Conservation (phyloP, 2,797 vertebrate species). For the Halcyon badia region DNA sequence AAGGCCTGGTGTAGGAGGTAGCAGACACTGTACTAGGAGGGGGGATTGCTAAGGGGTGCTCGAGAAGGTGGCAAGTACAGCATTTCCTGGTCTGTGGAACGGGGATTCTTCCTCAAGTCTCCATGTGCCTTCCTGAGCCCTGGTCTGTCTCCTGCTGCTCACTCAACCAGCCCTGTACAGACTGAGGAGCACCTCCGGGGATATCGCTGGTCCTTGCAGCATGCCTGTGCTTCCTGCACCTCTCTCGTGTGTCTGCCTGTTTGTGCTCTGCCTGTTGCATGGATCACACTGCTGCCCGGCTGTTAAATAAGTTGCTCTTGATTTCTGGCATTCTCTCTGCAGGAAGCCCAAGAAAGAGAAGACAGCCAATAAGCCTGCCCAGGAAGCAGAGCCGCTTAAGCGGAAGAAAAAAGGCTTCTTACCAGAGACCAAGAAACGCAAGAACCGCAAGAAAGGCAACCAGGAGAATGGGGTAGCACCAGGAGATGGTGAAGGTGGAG, state of each 20-base stretch:
- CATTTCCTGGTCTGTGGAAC: not conserved
- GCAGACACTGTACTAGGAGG: not conserved
- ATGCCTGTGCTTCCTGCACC: not conserved
- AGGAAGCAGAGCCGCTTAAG: not conserved
- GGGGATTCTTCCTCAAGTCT: not conserved
- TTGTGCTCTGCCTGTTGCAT: rapidly evolving
- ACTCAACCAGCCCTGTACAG: not conserved
- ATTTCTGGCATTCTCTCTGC: not conserved
- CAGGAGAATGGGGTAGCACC: conserved; percentile 18
- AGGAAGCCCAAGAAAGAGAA: conserved; percentile 91
- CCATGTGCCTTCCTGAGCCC: not conserved
- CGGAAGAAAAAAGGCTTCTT: conserved; percentile 92
- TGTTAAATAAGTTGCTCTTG: not conserved
- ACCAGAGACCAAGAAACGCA: conserved; percentile 92
- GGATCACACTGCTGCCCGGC: not conserved
- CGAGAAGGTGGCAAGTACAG: not conserved
- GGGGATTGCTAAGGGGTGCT: not conserved
- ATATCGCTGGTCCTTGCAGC: rapidly evolving
- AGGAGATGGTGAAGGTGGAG: not conserved
- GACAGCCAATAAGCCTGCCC: not conserved
- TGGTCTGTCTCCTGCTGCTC: not conserved
- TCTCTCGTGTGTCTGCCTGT: not conserved
- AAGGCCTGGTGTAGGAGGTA: not conserved
- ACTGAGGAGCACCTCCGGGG: not conserved
- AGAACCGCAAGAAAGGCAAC: conserved; percentile 79